Percentiles rank a stretch among this genome's conserved stretches.
phyloP scores from a whole-genome alignment of 2,888 invertebrate species.

The Euplagia quadripunctaria region DNA sequence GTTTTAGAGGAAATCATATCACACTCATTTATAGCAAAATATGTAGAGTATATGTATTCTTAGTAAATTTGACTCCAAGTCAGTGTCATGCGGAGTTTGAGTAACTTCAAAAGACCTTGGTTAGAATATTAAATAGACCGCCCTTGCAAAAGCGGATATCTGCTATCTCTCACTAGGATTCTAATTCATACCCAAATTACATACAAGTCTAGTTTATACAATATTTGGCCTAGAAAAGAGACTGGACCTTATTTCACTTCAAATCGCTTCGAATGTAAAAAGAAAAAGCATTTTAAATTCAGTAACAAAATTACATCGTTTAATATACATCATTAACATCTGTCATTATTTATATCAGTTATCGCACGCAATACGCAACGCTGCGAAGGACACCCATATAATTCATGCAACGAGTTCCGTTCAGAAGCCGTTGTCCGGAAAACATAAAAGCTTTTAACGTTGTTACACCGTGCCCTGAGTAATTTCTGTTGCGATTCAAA shows the following conservation, averaged over 20 bases:
- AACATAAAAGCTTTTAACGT: slow-evolving; percentile 78
- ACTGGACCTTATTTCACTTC: no score
- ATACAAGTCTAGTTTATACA: no score
- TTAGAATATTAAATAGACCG: no score
- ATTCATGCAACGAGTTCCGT: slow-evolving; percentile 59
- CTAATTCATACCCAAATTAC: no score
- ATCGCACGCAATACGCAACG: slow-evolving; percentile 42
- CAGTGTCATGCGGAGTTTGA: no score
- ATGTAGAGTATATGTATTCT: no score
- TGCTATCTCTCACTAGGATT: no score
- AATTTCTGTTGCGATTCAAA: slow-evolving; percentile 68
- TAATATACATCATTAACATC: slow-evolving; percentile 36
- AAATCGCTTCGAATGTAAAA: not conserved
- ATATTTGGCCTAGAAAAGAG: not conserved
- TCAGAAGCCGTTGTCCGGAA: slow-evolving; percentile 69
- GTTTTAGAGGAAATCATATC: no score
- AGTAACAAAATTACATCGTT: slow-evolving; percentile 12
- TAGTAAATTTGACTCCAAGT: no score
- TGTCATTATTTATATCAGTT: slow-evolving; percentile 36
- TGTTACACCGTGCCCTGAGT: slow-evolving; percentile 60
- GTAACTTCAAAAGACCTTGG: no score
- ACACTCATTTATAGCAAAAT: no score
- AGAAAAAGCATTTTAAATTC: not conserved
- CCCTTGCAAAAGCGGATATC: no score
- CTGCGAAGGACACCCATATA: slow-evolving; percentile 37